A percentile compares a stretch with the other conserved stretches of the same genome.
These are phyloP conservation scores for Nyctereutes procyonoides DNA, from an alignment of 2,113 vertebrate genomes.

Conservation along the genomic window DNA sequence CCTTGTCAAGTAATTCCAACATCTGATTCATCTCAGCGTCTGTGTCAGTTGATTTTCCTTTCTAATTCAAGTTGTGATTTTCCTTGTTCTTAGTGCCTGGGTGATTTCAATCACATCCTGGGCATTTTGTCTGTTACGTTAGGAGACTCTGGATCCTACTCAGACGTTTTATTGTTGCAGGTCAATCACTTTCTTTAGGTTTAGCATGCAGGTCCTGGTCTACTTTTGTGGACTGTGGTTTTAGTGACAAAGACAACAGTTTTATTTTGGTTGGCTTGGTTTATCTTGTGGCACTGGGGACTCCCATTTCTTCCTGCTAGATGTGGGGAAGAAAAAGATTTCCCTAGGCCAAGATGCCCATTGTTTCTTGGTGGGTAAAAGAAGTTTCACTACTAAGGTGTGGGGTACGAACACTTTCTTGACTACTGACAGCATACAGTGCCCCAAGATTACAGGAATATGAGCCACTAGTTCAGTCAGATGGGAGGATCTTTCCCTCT, in stretches of 20 bases:
- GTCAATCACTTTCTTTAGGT: not conserved
- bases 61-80: conserved; percentile 22
- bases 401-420: not conserved
- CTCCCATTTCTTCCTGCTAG: not conserved
- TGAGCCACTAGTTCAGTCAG: not conserved
- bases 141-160: not conserved
- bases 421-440: not conserved
- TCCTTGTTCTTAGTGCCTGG: not conserved
- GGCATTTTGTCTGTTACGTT: not conserved
- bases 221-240: not conserved
- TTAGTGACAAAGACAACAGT: not conserved
- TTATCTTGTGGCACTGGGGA: not conserved
- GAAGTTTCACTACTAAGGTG: not conserved
- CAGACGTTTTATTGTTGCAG: not conserved
- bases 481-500: not conserved
- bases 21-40: not conserved
- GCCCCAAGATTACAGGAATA: not conserved
- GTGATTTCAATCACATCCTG: not conserved
- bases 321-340: not conserved
- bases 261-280: not conserved
- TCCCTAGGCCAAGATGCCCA: not conserved
- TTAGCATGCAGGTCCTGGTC: not conserved
- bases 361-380: not conserved
- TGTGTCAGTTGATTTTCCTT: not conserved
- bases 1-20: not conserved